A percentile compares a stretch with the other conserved stretches of the same genome.
phyloP scores from a whole-genome alignment of 2,888 invertebrate genomes.

The Cephus pygmeus region DNA sequence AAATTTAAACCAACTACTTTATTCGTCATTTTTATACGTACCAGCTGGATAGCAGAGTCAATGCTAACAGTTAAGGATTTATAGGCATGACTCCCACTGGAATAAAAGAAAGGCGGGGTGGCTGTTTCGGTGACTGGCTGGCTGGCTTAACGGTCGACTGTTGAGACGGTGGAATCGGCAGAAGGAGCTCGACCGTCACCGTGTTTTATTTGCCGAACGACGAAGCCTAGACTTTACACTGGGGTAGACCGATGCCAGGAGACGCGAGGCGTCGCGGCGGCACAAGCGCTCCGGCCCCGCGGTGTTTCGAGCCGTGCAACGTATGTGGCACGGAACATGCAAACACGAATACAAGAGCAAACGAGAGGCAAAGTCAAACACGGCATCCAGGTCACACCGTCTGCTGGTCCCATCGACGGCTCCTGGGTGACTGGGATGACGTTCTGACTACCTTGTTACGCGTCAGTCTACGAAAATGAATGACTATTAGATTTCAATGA shows the following conservation, averaged over 20 bases:
- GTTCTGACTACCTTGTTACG: not conserved
- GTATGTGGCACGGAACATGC: not conserved
- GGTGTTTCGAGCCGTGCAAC: not conserved
- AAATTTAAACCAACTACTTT: not conserved
- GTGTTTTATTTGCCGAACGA: slow-evolving; percentile 41
- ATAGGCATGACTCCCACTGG: not conserved
- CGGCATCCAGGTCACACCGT: slow-evolving; percentile 41
- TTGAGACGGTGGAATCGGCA: not conserved
- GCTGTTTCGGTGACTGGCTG: not conserved
- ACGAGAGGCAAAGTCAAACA: slow-evolving; percentile 9
- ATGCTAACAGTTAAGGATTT: not conserved
- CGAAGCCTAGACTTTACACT: slow-evolving; percentile 36
- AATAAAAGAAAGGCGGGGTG: not conserved
- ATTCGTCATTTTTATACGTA: not conserved
- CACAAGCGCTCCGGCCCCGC: not conserved
- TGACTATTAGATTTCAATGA: not conserved
- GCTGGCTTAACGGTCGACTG: not conserved
- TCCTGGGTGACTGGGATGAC: not conserved
- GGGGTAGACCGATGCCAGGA: slow-evolving; percentile 1
- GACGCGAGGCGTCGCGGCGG: not conserved
- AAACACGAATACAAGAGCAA: not conserved
- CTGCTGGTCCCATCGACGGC: slow-evolving; percentile 24
- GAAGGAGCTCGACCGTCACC: slow-evolving; percentile 37
- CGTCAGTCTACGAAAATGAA: not conserved
- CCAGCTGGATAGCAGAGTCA: not conserved